Base-by-base conservation (phyloP, 2,797 vertebrate species). In the Ispidina lecontei region DNA sequence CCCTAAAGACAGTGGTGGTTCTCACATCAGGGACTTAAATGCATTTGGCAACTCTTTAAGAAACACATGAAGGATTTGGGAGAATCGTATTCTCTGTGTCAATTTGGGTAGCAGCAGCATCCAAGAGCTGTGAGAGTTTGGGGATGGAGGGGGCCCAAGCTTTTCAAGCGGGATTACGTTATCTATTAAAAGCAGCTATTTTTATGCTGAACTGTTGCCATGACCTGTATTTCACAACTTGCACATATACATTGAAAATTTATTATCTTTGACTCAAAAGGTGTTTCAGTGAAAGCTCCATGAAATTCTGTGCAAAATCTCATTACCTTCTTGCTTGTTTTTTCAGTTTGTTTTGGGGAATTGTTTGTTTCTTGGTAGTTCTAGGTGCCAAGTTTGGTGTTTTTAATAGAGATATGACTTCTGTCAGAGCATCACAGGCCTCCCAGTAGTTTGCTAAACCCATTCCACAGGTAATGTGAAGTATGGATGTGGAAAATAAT, bases 121-220 rank as follows among this genome's bases (percentile, higher is more conserved):
- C 74, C 86, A 82, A 82, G 54, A 58, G 26, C 69, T 84, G 16
- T 41, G 62, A 86, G 78, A 85, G 35, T 89, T 78, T 76, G 11
- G 26, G 35, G 39, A 26, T 25, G 8, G 2, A 1, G 1, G 60
- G 76, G 79, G 28, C 18, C 59, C 51, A 72, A 58, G 84, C 44
- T 83, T 92, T 90, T 21, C 82, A 56, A 54, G 51, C 35, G 80
- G 84, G 82, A 92, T 94, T 91, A 94, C 0, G 35, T 93, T 95
- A 93, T 94, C 91, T 93, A 54, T 89, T 89, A 94, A 89, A 91
- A 91, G 52, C 90, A 94, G 84, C 76, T 95, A 91, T 94, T 96
- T 95, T 91, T 91, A n/a, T 89, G 59, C 60, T 90, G 84, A 93
- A 55, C 68, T 71, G 74, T 89, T 93, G 87, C 84, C 68, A 70